These are phyloP conservation scores for Therioaphis trifolii DNA, from an alignment of 2,888 invertebrate genomes.

Conservation along the genomic window DNA sequence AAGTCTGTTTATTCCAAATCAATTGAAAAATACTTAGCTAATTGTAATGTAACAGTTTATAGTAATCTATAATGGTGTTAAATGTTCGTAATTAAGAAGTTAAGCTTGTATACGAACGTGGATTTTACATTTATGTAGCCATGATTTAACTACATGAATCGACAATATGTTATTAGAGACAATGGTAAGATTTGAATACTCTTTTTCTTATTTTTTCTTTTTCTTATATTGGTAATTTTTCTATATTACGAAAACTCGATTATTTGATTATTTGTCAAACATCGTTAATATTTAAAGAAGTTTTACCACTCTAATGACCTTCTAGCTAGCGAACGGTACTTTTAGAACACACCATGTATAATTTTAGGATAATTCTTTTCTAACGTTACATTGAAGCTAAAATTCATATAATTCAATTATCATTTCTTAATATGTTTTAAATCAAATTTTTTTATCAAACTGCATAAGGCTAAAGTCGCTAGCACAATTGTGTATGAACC, in stretches of 20 bases:
- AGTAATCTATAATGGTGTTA: not conserved
- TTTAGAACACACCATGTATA: constrained; percentile 44
- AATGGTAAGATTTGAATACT: not conserved
- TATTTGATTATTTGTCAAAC: constrained; percentile 7
- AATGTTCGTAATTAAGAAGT: constrained; percentile 19
- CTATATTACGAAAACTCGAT: constrained; percentile 28
- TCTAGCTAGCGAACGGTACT: constrained; percentile 53
- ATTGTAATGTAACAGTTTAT: constrained; percentile 22
- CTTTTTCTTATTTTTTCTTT: too few species aligned
- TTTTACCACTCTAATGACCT: constrained; percentile 58
- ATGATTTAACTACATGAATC: not conserved
- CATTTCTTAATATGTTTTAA: not conserved
- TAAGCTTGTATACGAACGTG: not conserved
- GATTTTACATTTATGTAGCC: not conserved
- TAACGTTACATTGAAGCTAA: not conserved
- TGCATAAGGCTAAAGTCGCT: not conserved
- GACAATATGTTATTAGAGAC: not conserved
- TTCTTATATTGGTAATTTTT: not conserved
- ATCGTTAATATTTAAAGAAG: constrained; percentile 38
- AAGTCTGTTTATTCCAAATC: not conserved
- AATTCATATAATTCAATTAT: constrained; percentile 22
- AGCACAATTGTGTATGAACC: not conserved
- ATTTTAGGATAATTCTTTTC: constrained; percentile 37
- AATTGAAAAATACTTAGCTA: constrained; percentile 28
- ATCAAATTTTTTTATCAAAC: constrained; percentile 11